These are phyloP conservation scores for Okapia johnstoni DNA, from an alignment of 2,113 vertebrate genomes.

Conservation along the genomic window DNA sequence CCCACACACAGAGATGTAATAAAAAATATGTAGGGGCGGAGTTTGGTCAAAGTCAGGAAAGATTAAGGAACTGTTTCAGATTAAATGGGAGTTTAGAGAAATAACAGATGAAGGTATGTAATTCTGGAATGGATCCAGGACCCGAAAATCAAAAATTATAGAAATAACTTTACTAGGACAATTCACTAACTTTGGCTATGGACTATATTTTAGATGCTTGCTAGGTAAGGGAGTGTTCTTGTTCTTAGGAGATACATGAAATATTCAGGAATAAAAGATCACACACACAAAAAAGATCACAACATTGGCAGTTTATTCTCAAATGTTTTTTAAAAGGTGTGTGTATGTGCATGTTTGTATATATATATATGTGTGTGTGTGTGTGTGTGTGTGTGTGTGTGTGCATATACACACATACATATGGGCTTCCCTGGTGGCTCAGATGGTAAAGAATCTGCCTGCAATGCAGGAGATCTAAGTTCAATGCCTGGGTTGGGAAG, in stretches of 20 bases:
- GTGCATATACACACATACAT: neutral
- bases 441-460: neutral
- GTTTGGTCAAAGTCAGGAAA: neutral
- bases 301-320: neutral
- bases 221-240: neutral
- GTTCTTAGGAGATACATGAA: neutral
- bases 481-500: neutral
- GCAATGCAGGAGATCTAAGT: neutral
- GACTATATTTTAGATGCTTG: neutral
- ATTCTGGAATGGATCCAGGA: neutral
- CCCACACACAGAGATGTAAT: too few species aligned
- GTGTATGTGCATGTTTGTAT: fast-evolving
- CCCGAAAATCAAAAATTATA: neutral
- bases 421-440: neutral
- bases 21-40: neutral
- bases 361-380: neutral
- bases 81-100: neutral
- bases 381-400: neutral
- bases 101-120: neutral
- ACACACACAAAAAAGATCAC: neutral
- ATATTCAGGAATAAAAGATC: neutral
- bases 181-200: neutral
- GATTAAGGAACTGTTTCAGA: neutral
- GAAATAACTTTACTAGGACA: neutral
- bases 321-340: neutral